Evolutionary conservation across 2,888 invertebrate genomes (phyloP).

Genomic region (Andrena praecox): DNA sequence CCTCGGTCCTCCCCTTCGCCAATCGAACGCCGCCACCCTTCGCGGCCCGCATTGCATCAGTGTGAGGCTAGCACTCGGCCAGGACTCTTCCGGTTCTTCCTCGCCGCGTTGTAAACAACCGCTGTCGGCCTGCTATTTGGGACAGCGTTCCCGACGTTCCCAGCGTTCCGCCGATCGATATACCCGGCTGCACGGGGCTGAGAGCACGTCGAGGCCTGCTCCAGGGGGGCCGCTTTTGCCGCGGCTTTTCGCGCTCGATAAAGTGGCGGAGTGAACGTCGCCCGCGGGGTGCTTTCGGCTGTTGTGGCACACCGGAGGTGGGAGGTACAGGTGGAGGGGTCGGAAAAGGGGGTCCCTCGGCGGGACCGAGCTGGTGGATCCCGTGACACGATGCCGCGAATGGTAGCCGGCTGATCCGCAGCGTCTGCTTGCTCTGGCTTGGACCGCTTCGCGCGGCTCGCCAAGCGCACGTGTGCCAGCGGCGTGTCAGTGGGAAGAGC

Average conservation of each 20-base stretch:
- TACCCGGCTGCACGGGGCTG: conserved; percentile 35
- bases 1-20: conserved; percentile 61
- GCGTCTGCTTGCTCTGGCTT: background rate
- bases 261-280: background rate
- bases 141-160: conserved; percentile 36
- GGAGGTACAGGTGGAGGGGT: background rate
- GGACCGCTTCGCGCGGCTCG: background rate
- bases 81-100: conserved; percentile 70
- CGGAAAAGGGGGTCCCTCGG: background rate
- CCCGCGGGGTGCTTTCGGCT: background rate
- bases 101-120: conserved; percentile 63
- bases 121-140: conserved; percentile 39
- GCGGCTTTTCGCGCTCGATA: conserved; percentile 27
- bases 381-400: background rate
- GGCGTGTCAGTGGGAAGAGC: conserved; percentile 2
- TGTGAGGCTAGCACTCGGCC: conserved; percentile 73
- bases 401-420: background rate
- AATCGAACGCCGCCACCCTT: conserved; percentile 73
- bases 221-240: background rate
- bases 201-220: background rate
- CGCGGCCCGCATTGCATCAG: conserved; percentile 77
- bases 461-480: conserved; percentile 38
- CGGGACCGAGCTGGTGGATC: no score
- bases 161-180: conserved; percentile 53
- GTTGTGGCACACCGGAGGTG: background rate